These are phyloP conservation scores for Ciconia boyciana DNA, from an alignment of 2,113 vertebrate genomes.

Conservation along the genomic window DNA sequence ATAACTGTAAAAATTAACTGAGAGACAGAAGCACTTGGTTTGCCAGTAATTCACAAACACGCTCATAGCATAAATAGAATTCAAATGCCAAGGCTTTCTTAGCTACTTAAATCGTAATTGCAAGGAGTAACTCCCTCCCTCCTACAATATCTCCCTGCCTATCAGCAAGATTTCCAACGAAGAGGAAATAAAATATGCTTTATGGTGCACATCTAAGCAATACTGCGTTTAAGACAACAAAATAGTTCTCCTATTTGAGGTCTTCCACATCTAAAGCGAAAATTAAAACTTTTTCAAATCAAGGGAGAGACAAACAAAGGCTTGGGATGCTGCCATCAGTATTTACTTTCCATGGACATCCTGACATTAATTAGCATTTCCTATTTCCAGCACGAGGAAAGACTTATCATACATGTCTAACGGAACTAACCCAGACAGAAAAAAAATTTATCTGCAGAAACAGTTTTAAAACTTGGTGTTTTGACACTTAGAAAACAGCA, in stretches of 20 bases:
- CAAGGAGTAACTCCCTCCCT: not conserved
- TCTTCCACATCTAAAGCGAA: not conserved
- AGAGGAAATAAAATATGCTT: not conserved
- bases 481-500: not conserved
- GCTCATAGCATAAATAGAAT: not conserved
- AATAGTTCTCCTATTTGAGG: not conserved
- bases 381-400: not conserved
- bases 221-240: not conserved
- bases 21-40: not conserved
- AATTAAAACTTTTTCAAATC: not conserved
- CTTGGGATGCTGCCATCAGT: not conserved
- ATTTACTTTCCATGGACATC: not conserved
- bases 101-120: not conserved
- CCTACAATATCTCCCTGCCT: not conserved
- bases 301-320: not conserved
- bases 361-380: not conserved
- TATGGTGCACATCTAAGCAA: not conserved
- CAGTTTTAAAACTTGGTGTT: not conserved
- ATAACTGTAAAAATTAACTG: not conserved
- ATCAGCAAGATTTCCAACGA: not conserved
- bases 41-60: not conserved
- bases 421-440: not conserved
- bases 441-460: not conserved
- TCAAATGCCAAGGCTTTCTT: not conserved
- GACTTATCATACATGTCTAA: accelerated